Conservation (phyloP, 2,888 invertebrate species). For the Dasysyrphus tricinctus region DNA sequence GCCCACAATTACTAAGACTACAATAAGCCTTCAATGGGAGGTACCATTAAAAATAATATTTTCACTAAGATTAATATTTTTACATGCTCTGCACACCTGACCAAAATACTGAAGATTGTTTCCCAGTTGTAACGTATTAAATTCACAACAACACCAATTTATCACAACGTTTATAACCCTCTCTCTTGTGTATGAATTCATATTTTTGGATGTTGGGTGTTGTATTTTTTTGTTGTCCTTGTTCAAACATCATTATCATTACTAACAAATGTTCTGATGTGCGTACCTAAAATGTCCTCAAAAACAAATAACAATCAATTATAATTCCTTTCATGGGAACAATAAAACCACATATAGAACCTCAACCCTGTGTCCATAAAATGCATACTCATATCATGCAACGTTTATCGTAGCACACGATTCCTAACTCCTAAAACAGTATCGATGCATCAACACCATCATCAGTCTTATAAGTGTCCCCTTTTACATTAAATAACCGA, state of each 20-base stretch:
- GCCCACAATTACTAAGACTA: no score
- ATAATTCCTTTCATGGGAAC: constrained; percentile 56
- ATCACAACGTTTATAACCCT: constrained; percentile 12
- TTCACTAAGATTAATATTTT: not conserved
- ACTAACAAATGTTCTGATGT: constrained; percentile 53
- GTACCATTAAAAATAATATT: not conserved
- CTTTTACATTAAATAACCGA: constrained; percentile 37
- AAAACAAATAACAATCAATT: constrained; percentile 70
- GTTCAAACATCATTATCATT: constrained; percentile 56
- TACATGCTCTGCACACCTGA: not conserved
- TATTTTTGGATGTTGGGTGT: constrained; percentile 8
- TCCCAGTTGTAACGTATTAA: not conserved
- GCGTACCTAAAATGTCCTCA: constrained; percentile 57
- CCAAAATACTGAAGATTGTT: not conserved
- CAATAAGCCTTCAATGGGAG: no score
- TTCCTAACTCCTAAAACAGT: not conserved
- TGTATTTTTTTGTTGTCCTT: constrained; percentile 13
- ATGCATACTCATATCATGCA: constrained; percentile 52
- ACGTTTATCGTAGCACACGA: constrained; percentile 47
- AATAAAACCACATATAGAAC: constrained; percentile 49
- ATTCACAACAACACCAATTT: not conserved
- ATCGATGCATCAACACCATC: constrained; percentile 35
- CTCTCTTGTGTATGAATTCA: not conserved
- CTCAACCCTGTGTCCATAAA: constrained; percentile 46
- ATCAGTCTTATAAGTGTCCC: constrained; percentile 20